phyloP scores from a whole-genome alignment of 2,797 vertebrate genomes.

The Rhynchonycteris naso region DNA sequence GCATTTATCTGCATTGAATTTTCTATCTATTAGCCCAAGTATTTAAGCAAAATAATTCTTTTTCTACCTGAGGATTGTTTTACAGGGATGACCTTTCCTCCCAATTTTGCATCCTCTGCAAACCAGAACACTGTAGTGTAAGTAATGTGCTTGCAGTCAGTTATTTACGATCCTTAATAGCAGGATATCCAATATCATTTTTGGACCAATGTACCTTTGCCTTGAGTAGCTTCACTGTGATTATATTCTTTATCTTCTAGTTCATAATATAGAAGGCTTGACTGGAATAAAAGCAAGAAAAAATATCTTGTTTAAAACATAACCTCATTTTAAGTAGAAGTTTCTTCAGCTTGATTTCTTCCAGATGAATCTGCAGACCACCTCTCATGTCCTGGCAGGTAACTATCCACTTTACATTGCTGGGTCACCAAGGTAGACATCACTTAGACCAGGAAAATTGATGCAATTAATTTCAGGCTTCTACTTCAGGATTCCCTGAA shows the following conservation, averaged over 20 bases:
- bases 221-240: constrained; percentile 71
- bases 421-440: constrained; percentile 67
- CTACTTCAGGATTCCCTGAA: constrained; percentile 69
- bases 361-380: constrained; percentile 54
- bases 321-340: constrained; percentile 32
- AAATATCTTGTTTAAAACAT: constrained; percentile 66
- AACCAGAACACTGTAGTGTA: constrained; percentile 82
- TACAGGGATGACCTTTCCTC: constrained; percentile 86
- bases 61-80: constrained; percentile 86
- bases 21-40: constrained; percentile 86
- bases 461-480: constrained; percentile 70
- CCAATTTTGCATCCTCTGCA: constrained; percentile 86
- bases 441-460: constrained; percentile 71
- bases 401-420: constrained; percentile 66
- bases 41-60: constrained; percentile 87
- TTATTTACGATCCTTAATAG: constrained; percentile 81
- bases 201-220: constrained; percentile 61
- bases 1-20: constrained; percentile 89
- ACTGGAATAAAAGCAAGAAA: constrained; percentile 61
- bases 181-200: constrained; percentile 74
- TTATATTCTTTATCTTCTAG: constrained; percentile 66
- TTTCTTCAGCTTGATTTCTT: constrained; percentile 56
- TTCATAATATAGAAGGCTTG: constrained; percentile 53
- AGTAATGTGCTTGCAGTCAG: constrained; percentile 80
- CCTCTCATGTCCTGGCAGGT: constrained; percentile 47